These are phyloP conservation scores for Astyanax mexicanus DNA, from an alignment of 2,797 vertebrate species.

Conservation along the genomic window DNA sequence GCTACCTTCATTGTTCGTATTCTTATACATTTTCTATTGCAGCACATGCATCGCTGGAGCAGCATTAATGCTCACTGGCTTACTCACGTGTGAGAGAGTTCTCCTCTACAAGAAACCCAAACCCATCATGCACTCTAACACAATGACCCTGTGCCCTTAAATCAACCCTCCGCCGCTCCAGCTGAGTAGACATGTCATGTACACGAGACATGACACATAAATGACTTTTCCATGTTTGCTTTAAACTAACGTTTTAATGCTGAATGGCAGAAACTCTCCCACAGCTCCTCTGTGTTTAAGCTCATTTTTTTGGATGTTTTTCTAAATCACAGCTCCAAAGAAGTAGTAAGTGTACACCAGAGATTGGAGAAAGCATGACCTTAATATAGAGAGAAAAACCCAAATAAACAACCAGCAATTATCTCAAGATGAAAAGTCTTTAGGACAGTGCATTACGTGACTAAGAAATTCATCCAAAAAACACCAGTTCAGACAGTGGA, in stretches of 20 bases:
- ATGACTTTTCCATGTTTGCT: constrained; percentile 32
- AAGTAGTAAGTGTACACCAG: not conserved
- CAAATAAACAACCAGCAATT: not conserved
- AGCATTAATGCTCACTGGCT: constrained; percentile 13
- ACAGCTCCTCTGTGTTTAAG: not conserved
- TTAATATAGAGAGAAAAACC: not conserved
- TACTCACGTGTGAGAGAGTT: constrained; percentile 3
- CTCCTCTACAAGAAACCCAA: not conserved
- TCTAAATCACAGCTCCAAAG: constrained; percentile 27
- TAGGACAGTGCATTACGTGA: not conserved
- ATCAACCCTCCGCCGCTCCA: not conserved
- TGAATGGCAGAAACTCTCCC: not conserved
- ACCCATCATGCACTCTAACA: not conserved
- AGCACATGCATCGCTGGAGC: constrained; percentile 5
- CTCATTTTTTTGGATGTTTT: constrained; percentile 27
- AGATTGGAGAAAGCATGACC: not conserved
- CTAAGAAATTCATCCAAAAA: not conserved
- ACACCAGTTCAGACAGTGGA: not conserved
- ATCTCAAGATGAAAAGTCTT: not conserved
- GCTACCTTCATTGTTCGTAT: constrained; percentile 13
- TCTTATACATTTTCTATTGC: not conserved
- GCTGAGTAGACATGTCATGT: not conserved
- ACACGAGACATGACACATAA: constrained; percentile 24
- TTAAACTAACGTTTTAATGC: constrained; percentile 22
- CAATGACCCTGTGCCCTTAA: constrained; percentile 1